A percentile compares a stretch with the other conserved stretches of the same genome.
These are phyloP conservation scores for Muschampia plurimacula DNA, from an alignment of 2,888 invertebrate species.

Conservation along the genomic window DNA sequence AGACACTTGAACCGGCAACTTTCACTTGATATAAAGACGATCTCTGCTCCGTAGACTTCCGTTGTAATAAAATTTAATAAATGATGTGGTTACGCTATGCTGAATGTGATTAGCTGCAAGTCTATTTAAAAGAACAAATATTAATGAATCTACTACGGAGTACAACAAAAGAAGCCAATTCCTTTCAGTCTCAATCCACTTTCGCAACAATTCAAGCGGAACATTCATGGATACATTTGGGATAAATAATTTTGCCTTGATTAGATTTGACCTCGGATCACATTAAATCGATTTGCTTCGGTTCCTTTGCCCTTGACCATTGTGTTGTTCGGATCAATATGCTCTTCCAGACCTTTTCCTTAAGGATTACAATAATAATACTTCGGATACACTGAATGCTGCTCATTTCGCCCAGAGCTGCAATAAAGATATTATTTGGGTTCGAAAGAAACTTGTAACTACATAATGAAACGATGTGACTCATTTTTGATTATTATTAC, in stretches of 20 bases:
- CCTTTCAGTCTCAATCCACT: slow-evolving; percentile 19
- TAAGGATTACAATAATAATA: slow-evolving; percentile 7
- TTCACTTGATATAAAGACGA: too few relatives aligned
- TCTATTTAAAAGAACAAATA: background rate
- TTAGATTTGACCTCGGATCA: slow-evolving; percentile 33
- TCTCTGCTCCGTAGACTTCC: too few relatives aligned
- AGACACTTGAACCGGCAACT: too few relatives aligned
- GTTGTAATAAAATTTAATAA: too few relatives aligned
- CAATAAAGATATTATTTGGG: slow-evolving; percentile 9
- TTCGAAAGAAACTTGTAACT: slow-evolving; percentile 4
- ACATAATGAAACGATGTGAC: slow-evolving; percentile 5
- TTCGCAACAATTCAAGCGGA: background rate
- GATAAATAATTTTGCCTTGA: slow-evolving; percentile 35
- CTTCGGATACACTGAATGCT: slow-evolving; percentile 5
- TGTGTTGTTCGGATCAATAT: slow-evolving; percentile 23
- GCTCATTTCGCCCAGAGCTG: background rate
- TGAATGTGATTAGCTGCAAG: background rate
- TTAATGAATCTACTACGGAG: slow-evolving; percentile 3
- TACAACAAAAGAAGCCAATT: slow-evolving; percentile 15
- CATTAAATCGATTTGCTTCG: slow-evolving; percentile 24
- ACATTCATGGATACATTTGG: slow-evolving; percentile 29
- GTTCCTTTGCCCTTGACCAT: slow-evolving; percentile 28
- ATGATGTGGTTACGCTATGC: background rate
- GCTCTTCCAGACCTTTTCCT: slow-evolving; percentile 17
- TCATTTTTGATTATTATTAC: background rate